A percentile compares a stretch with the other conserved stretches of the same genome.
These are phyloP conservation scores for Chalcosyrphus nemorum DNA, from an alignment of 2,888 invertebrate genomes.

Conservation along the genomic window DNA sequence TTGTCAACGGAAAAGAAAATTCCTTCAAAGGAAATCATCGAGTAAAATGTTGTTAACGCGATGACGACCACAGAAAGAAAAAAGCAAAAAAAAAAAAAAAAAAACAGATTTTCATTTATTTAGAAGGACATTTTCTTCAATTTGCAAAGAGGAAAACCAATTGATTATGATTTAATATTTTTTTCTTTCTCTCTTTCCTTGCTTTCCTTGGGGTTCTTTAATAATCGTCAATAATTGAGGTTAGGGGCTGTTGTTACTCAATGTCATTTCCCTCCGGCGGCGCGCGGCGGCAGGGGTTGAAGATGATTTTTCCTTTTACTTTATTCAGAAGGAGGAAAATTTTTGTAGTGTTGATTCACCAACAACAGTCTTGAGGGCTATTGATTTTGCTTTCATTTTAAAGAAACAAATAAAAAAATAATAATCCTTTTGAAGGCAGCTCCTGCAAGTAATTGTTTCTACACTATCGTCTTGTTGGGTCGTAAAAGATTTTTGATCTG, in stretches of 20 bases:
- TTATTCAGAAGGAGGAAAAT: not conserved
- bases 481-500: not conserved
- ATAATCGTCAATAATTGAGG: conserved; percentile 51
- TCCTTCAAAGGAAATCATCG: conserved; percentile 57
- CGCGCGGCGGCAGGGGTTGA: no score
- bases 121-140: conserved; percentile 47
- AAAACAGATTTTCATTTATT: conserved; percentile 50
- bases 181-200: not conserved
- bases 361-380: not conserved
- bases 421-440: not conserved
- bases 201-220: conserved; percentile 15
- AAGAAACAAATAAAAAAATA: not conserved
- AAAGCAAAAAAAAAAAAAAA: not conserved
- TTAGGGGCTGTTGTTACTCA: conserved; percentile 22
- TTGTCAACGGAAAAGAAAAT: conserved; percentile 32
- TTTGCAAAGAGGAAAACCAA: conserved; percentile 60
- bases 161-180: conserved; percentile 63
- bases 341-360: not conserved
- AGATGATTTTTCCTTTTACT: not conserved
- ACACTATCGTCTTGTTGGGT: not conserved
- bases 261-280: conserved; percentile 21
- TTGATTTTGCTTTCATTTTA: not conserved
- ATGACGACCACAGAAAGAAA: conserved; percentile 28
- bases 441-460: not conserved
- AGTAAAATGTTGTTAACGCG: conserved; percentile 37